Evolutionary conservation across 2,888 invertebrate species (phyloP).

Genomic region (Cheilosia vulpina): DNA sequence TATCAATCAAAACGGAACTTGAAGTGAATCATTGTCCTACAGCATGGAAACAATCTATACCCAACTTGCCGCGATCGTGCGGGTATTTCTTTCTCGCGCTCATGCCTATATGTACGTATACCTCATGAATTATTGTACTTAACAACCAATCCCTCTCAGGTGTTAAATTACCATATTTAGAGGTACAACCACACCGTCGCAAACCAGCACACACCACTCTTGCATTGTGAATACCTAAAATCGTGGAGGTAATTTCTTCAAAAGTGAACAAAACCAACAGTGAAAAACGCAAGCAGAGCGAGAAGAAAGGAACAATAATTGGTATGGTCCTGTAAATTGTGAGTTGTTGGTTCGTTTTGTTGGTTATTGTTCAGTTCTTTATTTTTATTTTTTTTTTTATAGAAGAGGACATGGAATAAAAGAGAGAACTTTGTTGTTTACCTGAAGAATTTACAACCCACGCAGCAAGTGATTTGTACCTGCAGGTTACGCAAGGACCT

Average conservation of each 20-base stretch:
- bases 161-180: conserved; percentile 73
- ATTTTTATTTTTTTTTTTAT: neutral
- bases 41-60: conserved; percentile 7
- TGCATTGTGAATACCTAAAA: conserved; percentile 61
- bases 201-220: conserved; percentile 33
- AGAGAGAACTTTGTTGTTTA: no score
- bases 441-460: no score
- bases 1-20: conserved; percentile 73
- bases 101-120: conserved; percentile 14
- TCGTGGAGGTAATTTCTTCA: conserved; percentile 63
- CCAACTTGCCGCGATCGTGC: conserved; percentile 55
- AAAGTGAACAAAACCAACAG: conserved; percentile 30
- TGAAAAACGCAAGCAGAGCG: neutral
- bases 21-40: conserved; percentile 51
- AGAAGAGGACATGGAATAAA: no score
- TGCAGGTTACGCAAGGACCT: no score
- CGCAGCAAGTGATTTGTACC: no score
- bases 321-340: conserved; percentile 41
- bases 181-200: conserved; percentile 42
- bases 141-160: conserved; percentile 60
- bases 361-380: neutral
- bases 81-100: conserved; percentile 61
- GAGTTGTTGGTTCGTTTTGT: conserved; percentile 36
- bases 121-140: conserved; percentile 35
- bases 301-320: neutral